These are phyloP conservation scores for Drosophila anomalipes DNA, from an alignment of 2,888 invertebrate genomes.

Conservation along the genomic window DNA sequence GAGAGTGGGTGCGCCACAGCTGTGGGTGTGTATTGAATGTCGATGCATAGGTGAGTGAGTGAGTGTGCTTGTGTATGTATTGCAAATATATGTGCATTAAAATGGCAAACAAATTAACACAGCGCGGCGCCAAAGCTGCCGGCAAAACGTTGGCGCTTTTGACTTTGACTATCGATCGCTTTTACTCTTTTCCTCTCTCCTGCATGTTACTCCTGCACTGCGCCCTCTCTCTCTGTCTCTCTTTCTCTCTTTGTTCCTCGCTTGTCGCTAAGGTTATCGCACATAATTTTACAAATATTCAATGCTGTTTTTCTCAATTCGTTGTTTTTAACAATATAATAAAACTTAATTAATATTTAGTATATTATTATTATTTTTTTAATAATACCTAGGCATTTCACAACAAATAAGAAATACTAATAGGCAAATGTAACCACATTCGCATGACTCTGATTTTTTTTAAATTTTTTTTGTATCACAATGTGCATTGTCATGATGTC, in stretches of 20 bases:
- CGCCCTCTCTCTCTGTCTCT: slow-evolving; percentile 7
- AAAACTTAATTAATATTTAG: slow-evolving; percentile 32
- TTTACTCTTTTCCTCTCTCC: slow-evolving; percentile 5
- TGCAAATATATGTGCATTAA: slow-evolving; percentile 40
- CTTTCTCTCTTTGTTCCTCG: slow-evolving; percentile 4
- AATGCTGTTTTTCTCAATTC: slow-evolving; percentile 46
- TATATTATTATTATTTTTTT: slow-evolving; percentile 25
- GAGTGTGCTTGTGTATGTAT: background rate
- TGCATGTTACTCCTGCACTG: slow-evolving; percentile 4
- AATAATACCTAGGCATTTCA: slow-evolving; percentile 42
- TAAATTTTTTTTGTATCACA: background rate
- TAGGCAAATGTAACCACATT: background rate
- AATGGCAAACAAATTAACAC: slow-evolving; percentile 75
- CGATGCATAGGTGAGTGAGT: slow-evolving; percentile 1
- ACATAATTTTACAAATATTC: slow-evolving; percentile 55
- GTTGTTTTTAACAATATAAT: slow-evolving; percentile 51
- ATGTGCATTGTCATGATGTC: slow-evolving; percentile 54
- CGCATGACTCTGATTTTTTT: background rate
- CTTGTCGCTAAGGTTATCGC: slow-evolving; percentile 68
- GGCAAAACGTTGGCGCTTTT: slow-evolving; percentile 41
- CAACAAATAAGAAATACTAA: slow-evolving; percentile 17
- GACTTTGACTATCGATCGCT: slow-evolving; percentile 30
- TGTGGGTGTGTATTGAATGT: slow-evolving; percentile 22
- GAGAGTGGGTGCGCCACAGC: slow-evolving; percentile 47
- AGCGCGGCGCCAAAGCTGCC: slow-evolving; percentile 66